Percentiles rank a stretch among this genome's conserved stretches.
Conservation (phyloP, 53 echinoderm and acorn worm genomes). For the Temnopleurus reevesii region DNA sequence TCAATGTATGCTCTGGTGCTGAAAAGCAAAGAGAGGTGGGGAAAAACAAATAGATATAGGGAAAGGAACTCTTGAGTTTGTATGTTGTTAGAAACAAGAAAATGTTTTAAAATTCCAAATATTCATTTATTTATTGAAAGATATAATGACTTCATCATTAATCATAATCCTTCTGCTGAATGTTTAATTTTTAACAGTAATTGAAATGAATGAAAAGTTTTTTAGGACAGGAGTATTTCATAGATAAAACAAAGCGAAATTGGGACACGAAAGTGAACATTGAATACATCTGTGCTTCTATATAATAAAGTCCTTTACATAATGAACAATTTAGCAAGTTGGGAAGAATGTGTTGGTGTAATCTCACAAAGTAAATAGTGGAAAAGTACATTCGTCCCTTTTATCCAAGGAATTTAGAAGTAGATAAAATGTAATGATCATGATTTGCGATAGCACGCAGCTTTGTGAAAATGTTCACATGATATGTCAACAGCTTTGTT, state of each 20-base stretch:
- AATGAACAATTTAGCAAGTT: too few relatives aligned
- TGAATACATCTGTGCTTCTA: too few relatives aligned
- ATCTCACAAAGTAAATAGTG: neutral
- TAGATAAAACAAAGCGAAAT: too few relatives aligned
- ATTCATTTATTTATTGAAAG: too few relatives aligned
- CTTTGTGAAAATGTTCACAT: conserved; percentile 13
- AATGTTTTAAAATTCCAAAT: neutral
- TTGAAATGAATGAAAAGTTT: too few relatives aligned
- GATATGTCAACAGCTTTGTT: conserved; percentile 3
- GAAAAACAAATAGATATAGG: neutral
- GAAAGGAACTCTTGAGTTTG: neutral
- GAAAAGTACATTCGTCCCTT: conserved; percentile 18
- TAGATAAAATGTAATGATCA: neutral
- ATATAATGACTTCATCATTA: too few relatives aligned
- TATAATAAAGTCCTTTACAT: too few relatives aligned
- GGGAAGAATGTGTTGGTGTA: neutral
- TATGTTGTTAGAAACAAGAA: neutral
- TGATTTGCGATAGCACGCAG: neutral
- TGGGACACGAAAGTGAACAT: too few relatives aligned
- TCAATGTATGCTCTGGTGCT: neutral
- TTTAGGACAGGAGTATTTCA: too few relatives aligned
- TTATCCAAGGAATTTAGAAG: neutral
- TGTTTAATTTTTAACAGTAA: too few relatives aligned
- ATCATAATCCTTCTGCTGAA: too few relatives aligned
- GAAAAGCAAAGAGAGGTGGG: too few relatives aligned